Evolutionary conservation across 2,888 invertebrate genomes (phyloP).

Genomic region (Clistopyga incitator): DNA sequence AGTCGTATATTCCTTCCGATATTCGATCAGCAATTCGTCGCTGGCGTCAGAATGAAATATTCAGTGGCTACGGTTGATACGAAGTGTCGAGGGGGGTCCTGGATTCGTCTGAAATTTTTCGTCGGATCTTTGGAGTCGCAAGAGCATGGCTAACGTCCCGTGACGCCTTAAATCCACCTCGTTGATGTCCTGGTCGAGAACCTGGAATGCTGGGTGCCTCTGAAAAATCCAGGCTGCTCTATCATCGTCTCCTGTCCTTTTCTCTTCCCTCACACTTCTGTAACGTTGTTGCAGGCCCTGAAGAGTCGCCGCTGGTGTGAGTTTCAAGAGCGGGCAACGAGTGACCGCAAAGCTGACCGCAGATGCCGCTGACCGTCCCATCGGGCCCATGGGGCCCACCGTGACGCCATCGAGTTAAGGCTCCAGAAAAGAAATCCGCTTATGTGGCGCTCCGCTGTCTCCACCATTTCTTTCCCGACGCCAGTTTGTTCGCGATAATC

Average conservation of each 20-base stretch:
- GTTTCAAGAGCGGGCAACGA: conserved; percentile 41
- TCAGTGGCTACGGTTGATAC: conserved; percentile 1
- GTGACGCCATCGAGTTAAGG: conserved; percentile 63
- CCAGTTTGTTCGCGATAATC: conserved; percentile 58
- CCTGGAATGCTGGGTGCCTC: neutral
- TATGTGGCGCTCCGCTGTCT: neutral
- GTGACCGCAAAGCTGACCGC: conserved; percentile 58
- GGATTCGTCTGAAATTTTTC: conserved; percentile 1
- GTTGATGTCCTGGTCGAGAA: conserved; percentile 14
- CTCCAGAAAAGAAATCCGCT: conserved; percentile 31
- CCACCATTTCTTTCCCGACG: conserved; percentile 12
- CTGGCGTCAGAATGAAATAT: conserved; percentile 47
- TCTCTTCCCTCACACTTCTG: conserved; percentile 7
- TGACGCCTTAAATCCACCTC: conserved; percentile 65
- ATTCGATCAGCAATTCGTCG: conserved; percentile 42
- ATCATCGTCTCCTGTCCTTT: conserved; percentile 36
- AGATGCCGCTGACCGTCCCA: conserved; percentile 54
- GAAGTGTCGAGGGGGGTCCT: neutral
- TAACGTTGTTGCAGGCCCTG: neutral
- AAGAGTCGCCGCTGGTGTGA: conserved; percentile 9
- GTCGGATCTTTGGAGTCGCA: neutral
- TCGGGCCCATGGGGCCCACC: conserved; percentile 34
- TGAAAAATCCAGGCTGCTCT: conserved; percentile 19
- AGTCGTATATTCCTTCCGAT: neutral
- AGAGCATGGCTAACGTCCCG: conserved; percentile 49